phyloP scores from a whole-genome alignment of 2,888 invertebrate genomes.

The Rotaria sp. region DNA sequence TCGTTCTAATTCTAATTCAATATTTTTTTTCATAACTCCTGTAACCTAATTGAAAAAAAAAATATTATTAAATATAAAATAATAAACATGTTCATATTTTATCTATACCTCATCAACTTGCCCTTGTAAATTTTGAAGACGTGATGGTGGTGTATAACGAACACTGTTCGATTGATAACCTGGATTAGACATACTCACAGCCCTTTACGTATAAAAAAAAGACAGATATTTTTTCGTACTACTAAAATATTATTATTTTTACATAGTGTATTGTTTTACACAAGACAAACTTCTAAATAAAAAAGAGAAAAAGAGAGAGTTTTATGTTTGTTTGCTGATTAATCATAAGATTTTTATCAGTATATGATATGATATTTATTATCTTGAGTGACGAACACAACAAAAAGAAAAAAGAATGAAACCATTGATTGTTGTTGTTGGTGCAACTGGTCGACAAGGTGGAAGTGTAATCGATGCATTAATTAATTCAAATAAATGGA shows the following conservation, averaged over 20 bases:
- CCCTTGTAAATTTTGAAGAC: not conserved
- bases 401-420: not conserved
- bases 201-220: not conserved
- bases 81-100: too few species aligned
- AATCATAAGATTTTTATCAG: not conserved
- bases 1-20: not conserved
- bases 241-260: not conserved
- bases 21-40: not conserved
- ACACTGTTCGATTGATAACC: not conserved
- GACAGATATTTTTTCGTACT: not conserved
- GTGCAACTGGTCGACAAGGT: not conserved
- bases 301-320: not conserved
- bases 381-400: not conserved
- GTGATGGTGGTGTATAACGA: not conserved
- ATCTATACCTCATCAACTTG: not conserved
- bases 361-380: not conserved
- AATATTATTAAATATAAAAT: too few species aligned
- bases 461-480: not conserved
- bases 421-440: conserved; percentile 12
- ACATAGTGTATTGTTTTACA: not conserved
- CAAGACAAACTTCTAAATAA: not conserved
- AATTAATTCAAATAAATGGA: not conserved
- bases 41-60: not conserved
- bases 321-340: not conserved
- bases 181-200: not conserved